These are phyloP conservation scores for Lithophane socia DNA, from an alignment of 2,888 invertebrate genomes.

Conservation along the genomic window DNA sequence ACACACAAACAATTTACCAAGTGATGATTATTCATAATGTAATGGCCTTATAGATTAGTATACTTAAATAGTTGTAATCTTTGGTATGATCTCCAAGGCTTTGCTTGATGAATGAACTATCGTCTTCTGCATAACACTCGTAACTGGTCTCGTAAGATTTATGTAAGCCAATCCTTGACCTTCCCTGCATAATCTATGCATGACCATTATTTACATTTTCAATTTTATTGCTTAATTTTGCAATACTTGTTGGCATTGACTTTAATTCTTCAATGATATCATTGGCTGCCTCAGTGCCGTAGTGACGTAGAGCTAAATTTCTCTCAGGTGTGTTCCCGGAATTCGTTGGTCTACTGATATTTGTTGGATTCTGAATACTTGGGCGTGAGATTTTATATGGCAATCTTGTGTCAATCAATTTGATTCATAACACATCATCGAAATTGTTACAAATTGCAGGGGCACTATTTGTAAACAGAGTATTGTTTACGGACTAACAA, in stretches of 20 bases:
- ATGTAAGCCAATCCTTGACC: slow-evolving; percentile 52
- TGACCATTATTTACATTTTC: slow-evolving; percentile 33
- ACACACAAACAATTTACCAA: slow-evolving; percentile 21
- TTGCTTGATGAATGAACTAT: slow-evolving; percentile 37
- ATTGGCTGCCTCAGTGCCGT: not conserved
- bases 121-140: slow-evolving; percentile 23
- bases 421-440: slow-evolving; percentile 19
- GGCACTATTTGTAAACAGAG: slow-evolving; percentile 46
- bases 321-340: not conserved
- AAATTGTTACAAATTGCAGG: slow-evolving; percentile 27
- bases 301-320: no score
- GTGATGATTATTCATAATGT: not conserved
- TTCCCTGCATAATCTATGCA: slow-evolving; percentile 33
- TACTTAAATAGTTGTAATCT: slow-evolving; percentile 6
- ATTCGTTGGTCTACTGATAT: not conserved
- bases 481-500: slow-evolving; percentile 23
- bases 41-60: not conserved
- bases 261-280: slow-evolving; percentile 34
- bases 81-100: slow-evolving; percentile 9
- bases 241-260: slow-evolving; percentile 54
- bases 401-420: slow-evolving; percentile 14
- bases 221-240: slow-evolving; percentile 11
- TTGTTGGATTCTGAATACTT: not conserved
- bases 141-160: slow-evolving; percentile 39
- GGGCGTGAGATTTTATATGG: not conserved